Evolutionary conservation across 2,888 invertebrate genomes (phyloP), one percentile per base, ranked within the genome.

Genomic region (Salticus scenicus): DNA sequence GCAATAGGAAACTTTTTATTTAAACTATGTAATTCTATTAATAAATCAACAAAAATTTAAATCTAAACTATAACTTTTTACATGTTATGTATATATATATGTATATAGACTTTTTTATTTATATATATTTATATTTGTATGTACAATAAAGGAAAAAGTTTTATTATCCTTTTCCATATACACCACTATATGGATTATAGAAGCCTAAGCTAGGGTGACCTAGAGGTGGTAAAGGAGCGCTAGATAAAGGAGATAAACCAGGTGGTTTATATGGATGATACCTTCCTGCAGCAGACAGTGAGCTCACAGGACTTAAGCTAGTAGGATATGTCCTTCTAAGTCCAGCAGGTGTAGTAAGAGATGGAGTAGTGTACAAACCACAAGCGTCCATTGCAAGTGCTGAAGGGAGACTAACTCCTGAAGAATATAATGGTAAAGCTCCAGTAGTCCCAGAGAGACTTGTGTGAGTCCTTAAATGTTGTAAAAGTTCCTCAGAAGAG

Each of bases 221-320:
- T 10, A 87, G 33, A 7, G 81, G 87, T 12, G 81, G 87, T 57
- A 86, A 51, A 51, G 86, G 86, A 17, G 80, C 80, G 24, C 78
- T 74, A 33, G 86, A 80, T 41, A 87, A 47, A 1, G 87, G 77
- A 12, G 87, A 77, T 14, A 87, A 73, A 51, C 80, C 86, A 28
- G 87, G 87, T 4, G 96, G 95, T 91, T 97, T 97, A 91, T 98
- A 98, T 0, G 98, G 98, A 92, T 98, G 98, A 91, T 97, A 98
- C 89, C 98, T 94, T n/a, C 82, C 73, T 24, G 86, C 86, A 64
- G 86, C 86, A n/a, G 86, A 76, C 27, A 86, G 67, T 75, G 94
- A 94, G 90, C 96, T 96, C 63, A 97, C 91, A 7, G 97, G 97
- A 24, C 91, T 91, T 73, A 91, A 89, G 88, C 97, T 97, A 94